These are phyloP conservation scores for Chironex yamaguchii DNA, from an alignment of 30 jellyfish, hydroid and myxozoan genomes.

Conservation along the genomic window DNA sequence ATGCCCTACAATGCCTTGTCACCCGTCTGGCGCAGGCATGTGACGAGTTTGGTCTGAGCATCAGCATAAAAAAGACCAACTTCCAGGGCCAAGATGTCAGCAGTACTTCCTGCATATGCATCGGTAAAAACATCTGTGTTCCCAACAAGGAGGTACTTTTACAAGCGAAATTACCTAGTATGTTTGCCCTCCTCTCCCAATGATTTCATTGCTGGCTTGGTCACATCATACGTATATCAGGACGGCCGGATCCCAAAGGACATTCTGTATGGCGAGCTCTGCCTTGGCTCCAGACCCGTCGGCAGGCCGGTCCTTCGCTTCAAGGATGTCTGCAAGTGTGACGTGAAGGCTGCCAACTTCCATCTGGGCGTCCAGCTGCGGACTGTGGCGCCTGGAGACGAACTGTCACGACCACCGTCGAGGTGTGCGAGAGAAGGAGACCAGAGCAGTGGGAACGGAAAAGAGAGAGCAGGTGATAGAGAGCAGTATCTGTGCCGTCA, in stretches of 20 bases:
- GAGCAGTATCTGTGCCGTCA: too few species aligned
- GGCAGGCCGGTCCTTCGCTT: conserved; percentile 21
- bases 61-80: conserved; percentile 12
- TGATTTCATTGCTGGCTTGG: conserved; percentile 14
- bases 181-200: background rate
- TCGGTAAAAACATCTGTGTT: background rate
- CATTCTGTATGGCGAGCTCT: conserved; percentile 51
- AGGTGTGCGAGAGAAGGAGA: too few species aligned
- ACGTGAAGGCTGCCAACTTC: too few species aligned
- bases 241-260: background rate
- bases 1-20: background rate
- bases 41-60: conserved; percentile 12
- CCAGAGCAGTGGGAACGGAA: too few species aligned
- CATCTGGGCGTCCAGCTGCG: too few species aligned
- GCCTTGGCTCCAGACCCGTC: conserved; percentile 2
- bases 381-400: too few species aligned
- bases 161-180: background rate
- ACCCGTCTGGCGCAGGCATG: conserved; percentile 10
- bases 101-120: background rate
- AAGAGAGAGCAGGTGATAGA: too few species aligned
- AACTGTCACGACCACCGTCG: too few species aligned
- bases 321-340: conserved; percentile 11
- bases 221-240: conserved; percentile 20
- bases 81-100: background rate
- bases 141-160: conserved; percentile 37